Percentiles rank a stretch among this genome's conserved stretches.
phyloP scores from a whole-genome alignment of 2,888 invertebrate species.

The Amphiduros pacificus region DNA sequence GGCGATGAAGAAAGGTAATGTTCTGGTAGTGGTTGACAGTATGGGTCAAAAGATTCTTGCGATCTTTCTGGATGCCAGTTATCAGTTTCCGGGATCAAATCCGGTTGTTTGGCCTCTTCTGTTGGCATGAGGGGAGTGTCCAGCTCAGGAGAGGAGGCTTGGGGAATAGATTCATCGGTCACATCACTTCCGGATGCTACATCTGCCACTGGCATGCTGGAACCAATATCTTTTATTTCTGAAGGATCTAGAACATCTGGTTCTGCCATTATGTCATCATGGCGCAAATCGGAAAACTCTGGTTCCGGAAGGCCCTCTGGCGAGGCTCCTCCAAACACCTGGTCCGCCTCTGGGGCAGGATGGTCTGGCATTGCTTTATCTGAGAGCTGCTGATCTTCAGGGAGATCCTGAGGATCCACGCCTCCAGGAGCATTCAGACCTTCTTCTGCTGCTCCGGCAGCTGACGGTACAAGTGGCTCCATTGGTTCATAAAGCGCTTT shows the following conservation, averaged over 20 bases:
- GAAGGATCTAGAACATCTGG: too few relatives aligned
- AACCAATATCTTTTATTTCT: too few relatives aligned
- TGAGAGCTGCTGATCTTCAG: not conserved
- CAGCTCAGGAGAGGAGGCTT: not conserved
- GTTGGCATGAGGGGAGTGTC: too few relatives aligned
- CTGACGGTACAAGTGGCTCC: conserved; percentile 8
- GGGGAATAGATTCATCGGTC: too few relatives aligned
- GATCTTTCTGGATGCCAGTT: not conserved
- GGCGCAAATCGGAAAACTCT: too few relatives aligned
- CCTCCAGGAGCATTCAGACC: conserved; percentile 4
- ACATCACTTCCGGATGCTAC: too few relatives aligned
- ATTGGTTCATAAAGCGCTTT: conserved; percentile 7
- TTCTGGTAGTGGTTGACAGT: not conserved
- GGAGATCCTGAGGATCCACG: not conserved
- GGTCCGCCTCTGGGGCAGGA: conserved; percentile 17
- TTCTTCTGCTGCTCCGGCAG: conserved; percentile 1
- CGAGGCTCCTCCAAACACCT: conserved; percentile 22
- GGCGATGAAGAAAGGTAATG: not conserved
- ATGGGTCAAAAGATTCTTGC: not conserved
- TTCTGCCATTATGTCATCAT: too few relatives aligned
- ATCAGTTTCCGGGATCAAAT: not conserved
- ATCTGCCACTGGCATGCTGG: too few relatives aligned
- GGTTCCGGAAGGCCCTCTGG: conserved; percentile 26
- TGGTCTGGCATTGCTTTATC: conserved; percentile 1
- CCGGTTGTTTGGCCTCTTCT: too few relatives aligned